These are phyloP conservation scores for Spilogale gracilis DNA, from an alignment of 2,113 vertebrate genomes.

Conservation along the genomic window DNA sequence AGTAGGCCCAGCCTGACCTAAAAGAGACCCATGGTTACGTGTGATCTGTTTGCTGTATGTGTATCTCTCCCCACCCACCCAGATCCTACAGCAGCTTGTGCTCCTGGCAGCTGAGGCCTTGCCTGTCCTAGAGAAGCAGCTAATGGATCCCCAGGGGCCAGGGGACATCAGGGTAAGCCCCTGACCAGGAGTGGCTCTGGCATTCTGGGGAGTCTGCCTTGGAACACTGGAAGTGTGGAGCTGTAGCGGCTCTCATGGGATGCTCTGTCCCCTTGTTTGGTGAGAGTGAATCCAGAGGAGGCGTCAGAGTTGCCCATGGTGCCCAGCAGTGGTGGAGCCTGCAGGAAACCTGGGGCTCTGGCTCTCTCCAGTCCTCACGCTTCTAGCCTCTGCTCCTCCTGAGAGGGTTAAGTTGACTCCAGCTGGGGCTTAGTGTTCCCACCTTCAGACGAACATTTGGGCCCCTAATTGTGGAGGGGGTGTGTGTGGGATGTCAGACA, in stretches of 20 bases:
- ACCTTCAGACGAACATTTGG: background rate
- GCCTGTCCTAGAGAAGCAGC: conserved; percentile 91
- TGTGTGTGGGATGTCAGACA: background rate
- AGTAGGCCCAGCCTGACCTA: background rate
- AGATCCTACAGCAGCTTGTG: conserved; percentile 95
- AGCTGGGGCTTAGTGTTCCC: background rate
- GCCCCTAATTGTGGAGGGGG: background rate
- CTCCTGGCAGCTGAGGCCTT: conserved; percentile 93
- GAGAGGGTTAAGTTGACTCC: background rate
- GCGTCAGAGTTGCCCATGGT: background rate
- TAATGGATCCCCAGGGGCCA: conserved; percentile 88
- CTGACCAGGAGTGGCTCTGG: background rate
- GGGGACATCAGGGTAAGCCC: conserved; percentile 93
- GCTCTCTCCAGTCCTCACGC: background rate
- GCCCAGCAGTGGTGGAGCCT: background rate
- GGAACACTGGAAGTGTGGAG: background rate
- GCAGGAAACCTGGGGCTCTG: background rate
- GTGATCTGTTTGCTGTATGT: background rate
- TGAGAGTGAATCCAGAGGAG: background rate
- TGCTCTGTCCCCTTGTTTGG: background rate
- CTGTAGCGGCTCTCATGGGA: background rate
- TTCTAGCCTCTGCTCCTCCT: background rate
- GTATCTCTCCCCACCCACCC: background rate
- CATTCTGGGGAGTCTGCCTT: background rate
- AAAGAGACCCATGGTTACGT: background rate